Evolutionary conservation across 2,113 vertebrate genomes (phyloP).

Genomic region (Etia nguti): DNA sequence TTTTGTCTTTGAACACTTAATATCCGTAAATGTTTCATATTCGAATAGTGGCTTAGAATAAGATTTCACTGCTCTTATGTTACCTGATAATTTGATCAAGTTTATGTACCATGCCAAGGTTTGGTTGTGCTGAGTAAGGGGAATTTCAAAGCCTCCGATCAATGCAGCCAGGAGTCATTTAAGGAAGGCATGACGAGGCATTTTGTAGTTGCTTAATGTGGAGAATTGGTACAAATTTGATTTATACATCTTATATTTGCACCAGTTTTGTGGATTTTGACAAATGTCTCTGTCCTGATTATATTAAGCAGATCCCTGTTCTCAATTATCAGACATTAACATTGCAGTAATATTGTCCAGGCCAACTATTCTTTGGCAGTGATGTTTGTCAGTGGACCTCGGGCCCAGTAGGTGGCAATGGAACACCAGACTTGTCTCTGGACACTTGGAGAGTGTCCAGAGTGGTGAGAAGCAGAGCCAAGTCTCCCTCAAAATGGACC

Average conservation of each 20-base stretch:
- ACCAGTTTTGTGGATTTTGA: not conserved
- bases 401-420: constrained; percentile 44
- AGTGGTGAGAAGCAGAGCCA: not conserved
- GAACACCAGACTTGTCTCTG: constrained; percentile 35
- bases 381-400: not conserved
- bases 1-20: not conserved
- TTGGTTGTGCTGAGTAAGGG: constrained; percentile 24
- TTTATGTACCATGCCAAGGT: constrained; percentile 15
- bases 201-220: constrained; percentile 22
- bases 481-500: constrained; percentile 5
- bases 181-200: constrained; percentile 10
- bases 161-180: constrained; percentile 13
- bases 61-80: constrained; percentile 2
- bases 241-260: not conserved
- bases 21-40: not conserved
- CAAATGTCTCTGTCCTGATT: not conserved
- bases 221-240: not conserved
- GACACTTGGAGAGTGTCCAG: constrained; percentile 20
- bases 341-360: not conserved
- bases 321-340: not conserved
- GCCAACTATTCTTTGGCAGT: not conserved
- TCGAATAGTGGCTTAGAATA: not conserved
- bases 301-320: not conserved
- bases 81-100: constrained; percentile 14
- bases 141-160: not conserved